Base-by-base conservation (phyloP, 2,797 vertebrate species). In the Monodelphis domestica region DNA sequence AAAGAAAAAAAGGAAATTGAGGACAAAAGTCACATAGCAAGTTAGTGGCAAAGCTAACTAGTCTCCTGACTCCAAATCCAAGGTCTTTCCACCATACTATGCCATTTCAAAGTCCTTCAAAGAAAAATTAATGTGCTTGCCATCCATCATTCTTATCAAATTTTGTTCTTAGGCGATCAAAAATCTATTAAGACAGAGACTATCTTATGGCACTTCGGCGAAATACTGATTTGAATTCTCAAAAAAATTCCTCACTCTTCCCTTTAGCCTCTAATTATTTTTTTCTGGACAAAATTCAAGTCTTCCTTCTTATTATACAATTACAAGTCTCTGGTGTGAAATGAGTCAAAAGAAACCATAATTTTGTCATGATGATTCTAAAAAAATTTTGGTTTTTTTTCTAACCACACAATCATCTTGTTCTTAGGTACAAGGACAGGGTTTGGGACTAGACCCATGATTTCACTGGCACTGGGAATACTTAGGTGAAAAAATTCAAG, bases 281-380 rank as follows among this genome's bases (percentile, higher is more conserved):
- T n/a, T 93, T 93, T 88, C 29, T 52, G 89, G 29, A 89, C 29
- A 50, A 91, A 94, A 89, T 53, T 57, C 26, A 93, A 52, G 93
- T 90, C 28, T 90, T 29, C 6, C n/a, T 4, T 91, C 52, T 90
- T 51, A 84, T 45, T 26, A 55, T 17, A 89, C 45, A 91, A 89
- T 91, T 45, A 91, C 54, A 91, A 26, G 30, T 21, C 9, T 53
- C 28, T 70, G 17, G 24, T 59, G 88, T 91, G 87, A 92, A 90
- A 21, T 29, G 50, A 70, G 29, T 78, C 12, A 84, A 88, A 21
- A 70, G 57, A 57, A 14, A n/a, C 55, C 55, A 90, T 15, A 30
- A 53, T 28, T 91, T 90, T 87, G 33, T 70, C 54, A 7, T 56
- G 51, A 33, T 15, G 45, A 57, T 54, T 38, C 38, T 63, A 87